Conservation (phyloP, 2,113 vertebrate species). For the Laticauda laticaudata region DNA sequence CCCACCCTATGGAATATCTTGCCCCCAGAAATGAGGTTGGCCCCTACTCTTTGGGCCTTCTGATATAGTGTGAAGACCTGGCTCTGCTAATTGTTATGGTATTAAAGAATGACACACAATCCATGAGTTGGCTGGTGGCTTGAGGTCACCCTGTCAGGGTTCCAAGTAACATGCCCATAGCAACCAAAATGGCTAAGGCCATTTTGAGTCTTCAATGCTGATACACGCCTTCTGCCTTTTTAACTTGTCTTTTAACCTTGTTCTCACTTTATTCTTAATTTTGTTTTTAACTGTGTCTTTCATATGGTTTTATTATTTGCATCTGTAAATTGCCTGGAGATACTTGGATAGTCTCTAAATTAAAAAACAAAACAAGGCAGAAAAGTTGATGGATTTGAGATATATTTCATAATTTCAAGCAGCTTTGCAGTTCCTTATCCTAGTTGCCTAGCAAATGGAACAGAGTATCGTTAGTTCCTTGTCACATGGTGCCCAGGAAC, state of each 20-base stretch:
- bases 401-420: background rate
- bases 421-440: background rate
- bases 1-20: background rate
- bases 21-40: too few relatives aligned
- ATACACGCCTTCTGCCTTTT: background rate
- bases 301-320: background rate
- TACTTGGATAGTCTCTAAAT: background rate
- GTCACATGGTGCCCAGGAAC: background rate
- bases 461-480: background rate
- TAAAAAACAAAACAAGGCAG: background rate
- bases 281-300: background rate
- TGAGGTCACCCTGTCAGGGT: background rate
- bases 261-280: background rate
- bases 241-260: background rate
- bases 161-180: too few relatives aligned
- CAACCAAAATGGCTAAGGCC: too few relatives aligned
- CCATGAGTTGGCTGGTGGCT: background rate
- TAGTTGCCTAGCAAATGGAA: background rate
- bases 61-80: background rate
- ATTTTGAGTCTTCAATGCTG: too few relatives aligned
- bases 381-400: background rate
- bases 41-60: background rate
- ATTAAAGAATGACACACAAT: background rate
- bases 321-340: background rate
- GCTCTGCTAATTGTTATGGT: background rate